Base-by-base conservation (phyloP, 1,140 invertebrate genomes). In the Brachionus paranguensis region DNA sequence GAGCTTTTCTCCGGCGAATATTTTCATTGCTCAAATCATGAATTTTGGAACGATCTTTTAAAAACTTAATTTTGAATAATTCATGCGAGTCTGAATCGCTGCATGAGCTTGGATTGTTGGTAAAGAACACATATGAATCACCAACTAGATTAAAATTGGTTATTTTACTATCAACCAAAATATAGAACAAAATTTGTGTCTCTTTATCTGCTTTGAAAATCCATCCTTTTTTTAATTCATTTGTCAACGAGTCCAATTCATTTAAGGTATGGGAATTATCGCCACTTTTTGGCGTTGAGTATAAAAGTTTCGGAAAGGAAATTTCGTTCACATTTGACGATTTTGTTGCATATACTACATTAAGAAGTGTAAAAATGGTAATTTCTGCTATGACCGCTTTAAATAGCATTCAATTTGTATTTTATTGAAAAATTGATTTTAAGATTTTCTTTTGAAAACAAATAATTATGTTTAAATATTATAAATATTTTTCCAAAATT, bases 141-240 rank as follows among this genome's bases (percentile, higher is more conserved):
- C 29, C 20, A 47, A 64, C 12, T 27, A 64, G 12, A 17, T 64
- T 45, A 17, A 81, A 37, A 29, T 33, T 81, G 10, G 53, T 64
- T 29, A 81, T 24, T 64, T 64, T 60, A 4, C 4, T 20, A 14
- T 68, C 64, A 47, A 81, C 17, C 33, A 64, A 68, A 81, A 81
- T 60, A 20, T 81, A 81, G 14, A 64, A 29, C 14, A 81, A 14
- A 33, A 64, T 24, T n/a, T 81, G 12, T 29, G 43, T 45, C 11
- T 64, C 27, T 43, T 81, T 41, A 20, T 64, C 78, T 14, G 78
- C 50, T 20, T 81, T 47, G 3, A 81, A 24, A 20, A 81, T n/a
- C 78, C 78, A 81, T 11, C 78, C 78, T 64, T 60, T 81, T 64
- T 68, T 81, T 20, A 81, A 24, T 29, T 81, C 29, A 14, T 68